A percentile compares a stretch with the other conserved stretches of the same genome.
These are phyloP conservation scores for Nerophis ophidion DNA, from an alignment of 2,113 vertebrate species.

Conservation along the genomic window DNA sequence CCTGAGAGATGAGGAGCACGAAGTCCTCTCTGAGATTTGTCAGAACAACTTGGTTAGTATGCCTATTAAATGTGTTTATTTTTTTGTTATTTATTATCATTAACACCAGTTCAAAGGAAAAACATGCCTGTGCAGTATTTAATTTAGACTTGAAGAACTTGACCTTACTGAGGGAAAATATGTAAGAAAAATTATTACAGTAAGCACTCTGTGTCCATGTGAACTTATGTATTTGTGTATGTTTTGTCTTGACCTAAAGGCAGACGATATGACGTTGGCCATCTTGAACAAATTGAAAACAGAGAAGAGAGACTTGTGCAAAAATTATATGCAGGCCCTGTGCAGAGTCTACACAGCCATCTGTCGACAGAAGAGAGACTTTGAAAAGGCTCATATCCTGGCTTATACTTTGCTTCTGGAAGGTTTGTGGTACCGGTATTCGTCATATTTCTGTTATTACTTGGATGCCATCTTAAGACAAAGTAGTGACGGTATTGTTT, in stretches of 20 bases:
- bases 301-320: constrained; percentile 60
- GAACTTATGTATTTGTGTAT: neutral
- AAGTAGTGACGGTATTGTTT: neutral
- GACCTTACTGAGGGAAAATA: no score
- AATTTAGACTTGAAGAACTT: no score
- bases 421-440: constrained; percentile 72
- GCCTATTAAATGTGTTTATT: neutral
- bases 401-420: constrained; percentile 86
- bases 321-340: constrained; percentile 74
- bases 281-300: constrained; percentile 79
- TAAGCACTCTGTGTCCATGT: neutral
- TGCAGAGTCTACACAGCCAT: constrained; percentile 85
- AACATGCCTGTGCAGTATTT: no score
- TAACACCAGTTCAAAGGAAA: neutral
- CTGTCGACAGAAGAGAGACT: constrained; percentile 80
- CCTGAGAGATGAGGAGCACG: constrained; percentile 86
- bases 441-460: no score
- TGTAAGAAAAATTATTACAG: no score
- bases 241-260: constrained; percentile 56
- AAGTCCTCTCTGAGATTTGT: constrained; percentile 80
- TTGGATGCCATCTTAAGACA: neutral
- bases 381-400: constrained; percentile 83
- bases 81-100: neutral
- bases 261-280: constrained; percentile 71
- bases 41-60: constrained; percentile 71